A percentile compares a stretch with the other conserved stretches of the same genome.
These are phyloP conservation scores for Lytechinus variegatus DNA, from an alignment of 35 echinoderm and acorn worm genomes.

Conservation along the genomic window DNA sequence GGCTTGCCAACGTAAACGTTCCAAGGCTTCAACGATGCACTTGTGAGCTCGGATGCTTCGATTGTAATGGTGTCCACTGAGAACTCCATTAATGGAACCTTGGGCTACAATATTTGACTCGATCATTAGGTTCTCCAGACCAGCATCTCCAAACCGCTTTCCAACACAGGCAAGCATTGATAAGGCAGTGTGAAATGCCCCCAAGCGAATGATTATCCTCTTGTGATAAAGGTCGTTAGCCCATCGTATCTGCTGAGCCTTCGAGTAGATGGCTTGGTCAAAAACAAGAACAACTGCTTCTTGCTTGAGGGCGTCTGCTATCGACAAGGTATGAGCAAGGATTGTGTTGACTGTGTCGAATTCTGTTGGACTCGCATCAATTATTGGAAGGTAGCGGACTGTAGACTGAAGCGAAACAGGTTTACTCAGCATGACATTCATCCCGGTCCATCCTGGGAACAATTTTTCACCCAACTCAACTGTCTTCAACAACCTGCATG, in stretches of 20 bases:
- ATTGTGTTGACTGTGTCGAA: slow-evolving; percentile 75
- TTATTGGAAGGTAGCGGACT: background rate
- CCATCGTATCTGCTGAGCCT: slow-evolving; percentile 81
- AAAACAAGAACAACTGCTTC: slow-evolving; percentile 48
- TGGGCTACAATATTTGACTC: slow-evolving; percentile 65
- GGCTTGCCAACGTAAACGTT: background rate
- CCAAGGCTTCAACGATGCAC: background rate
- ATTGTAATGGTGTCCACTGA: slow-evolving; percentile 74
- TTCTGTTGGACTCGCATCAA: slow-evolving; percentile 76
- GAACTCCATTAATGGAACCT: slow-evolving; percentile 66
- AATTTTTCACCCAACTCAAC: background rate
- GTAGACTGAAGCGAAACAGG: background rate
- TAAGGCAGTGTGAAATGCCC: slow-evolving; percentile 74
- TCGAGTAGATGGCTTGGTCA: slow-evolving; percentile 80
- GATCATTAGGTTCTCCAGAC: slow-evolving; percentile 70
- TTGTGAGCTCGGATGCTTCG: background rate
- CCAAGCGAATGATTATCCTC: slow-evolving; percentile 64
- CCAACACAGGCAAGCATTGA: slow-evolving; percentile 72
- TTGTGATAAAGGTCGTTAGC: background rate
- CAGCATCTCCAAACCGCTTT: slow-evolving; percentile 76
- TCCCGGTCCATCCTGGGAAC: background rate
- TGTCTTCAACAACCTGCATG: background rate
- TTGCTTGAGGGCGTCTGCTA: slow-evolving; percentile 39
- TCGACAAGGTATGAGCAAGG: slow-evolving; percentile 49
- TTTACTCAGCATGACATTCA: background rate